Evolutionary conservation across 2,797 vertebrate genomes (phyloP).

Genomic region (Gastrophryne carolinensis): DNA sequence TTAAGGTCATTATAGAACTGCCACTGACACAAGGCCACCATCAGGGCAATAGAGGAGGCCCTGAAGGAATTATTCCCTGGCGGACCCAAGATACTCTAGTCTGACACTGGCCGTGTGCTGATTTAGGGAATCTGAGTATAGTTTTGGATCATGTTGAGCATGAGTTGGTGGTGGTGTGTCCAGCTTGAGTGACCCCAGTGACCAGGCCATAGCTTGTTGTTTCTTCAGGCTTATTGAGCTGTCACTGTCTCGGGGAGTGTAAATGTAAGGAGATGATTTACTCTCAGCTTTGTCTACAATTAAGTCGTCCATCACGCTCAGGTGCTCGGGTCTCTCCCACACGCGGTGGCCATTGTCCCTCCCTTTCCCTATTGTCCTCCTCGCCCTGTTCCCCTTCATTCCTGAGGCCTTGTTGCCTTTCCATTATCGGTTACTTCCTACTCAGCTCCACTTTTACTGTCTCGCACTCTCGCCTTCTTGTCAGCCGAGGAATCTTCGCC

Average conservation of each 20-base stretch:
- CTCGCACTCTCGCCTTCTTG: neutral
- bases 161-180: no score
- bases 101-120: no score
- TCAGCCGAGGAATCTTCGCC: neutral
- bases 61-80: no score
- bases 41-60: no score
- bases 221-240: neutral
- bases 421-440: neutral
- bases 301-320: neutral
- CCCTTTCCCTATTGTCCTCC: neutral
- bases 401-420: neutral
- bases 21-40: no score
- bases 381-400: neutral
- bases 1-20: no score
- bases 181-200: no score
- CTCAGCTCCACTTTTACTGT: constrained; percentile 5
- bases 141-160: no score
- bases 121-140: no score
- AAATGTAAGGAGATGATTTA: constrained; percentile 1
- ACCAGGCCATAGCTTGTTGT: no score
- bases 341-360: neutral
- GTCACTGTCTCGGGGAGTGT: neutral
- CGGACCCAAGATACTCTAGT: no score
- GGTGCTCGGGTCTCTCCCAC: neutral
- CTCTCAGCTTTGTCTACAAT: neutral